These are phyloP conservation scores for Melieria crassipennis DNA, from an alignment of 2,888 invertebrate genomes.

Conservation along the genomic window DNA sequence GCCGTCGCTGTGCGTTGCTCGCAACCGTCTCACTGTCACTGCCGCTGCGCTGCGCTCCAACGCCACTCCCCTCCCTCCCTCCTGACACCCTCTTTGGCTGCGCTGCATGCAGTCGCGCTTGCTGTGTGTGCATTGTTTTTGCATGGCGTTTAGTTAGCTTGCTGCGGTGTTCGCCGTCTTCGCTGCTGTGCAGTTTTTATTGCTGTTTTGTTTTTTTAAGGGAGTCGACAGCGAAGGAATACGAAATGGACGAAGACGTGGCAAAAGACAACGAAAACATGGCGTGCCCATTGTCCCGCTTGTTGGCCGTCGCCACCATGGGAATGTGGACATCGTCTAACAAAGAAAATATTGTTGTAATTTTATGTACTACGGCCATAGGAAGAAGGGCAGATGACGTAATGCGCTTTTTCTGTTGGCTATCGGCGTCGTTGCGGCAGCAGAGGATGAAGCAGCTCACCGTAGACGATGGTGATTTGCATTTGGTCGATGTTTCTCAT, in stretches of 20 bases:
- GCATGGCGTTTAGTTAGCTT: not conserved
- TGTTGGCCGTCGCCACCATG: slow-evolving; percentile 24
- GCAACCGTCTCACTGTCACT: not conserved
- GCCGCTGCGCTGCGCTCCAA: not conserved
- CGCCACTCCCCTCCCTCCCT: not conserved
- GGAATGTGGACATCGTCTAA: slow-evolving; percentile 21
- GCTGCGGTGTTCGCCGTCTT: slow-evolving; percentile 17
- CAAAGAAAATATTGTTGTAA: slow-evolving; percentile 30
- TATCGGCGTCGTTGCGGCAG: no score
- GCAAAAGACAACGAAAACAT: not conserved
- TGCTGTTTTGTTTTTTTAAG: slow-evolving; percentile 2
- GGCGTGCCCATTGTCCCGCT: slow-evolving; percentile 2
- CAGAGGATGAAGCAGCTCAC: no score
- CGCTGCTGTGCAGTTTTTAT: not conserved
- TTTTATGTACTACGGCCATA: slow-evolving; percentile 8
- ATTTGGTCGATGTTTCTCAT: no score
- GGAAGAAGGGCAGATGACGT: not conserved
- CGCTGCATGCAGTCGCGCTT: not conserved
- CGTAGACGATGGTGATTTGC: no score
- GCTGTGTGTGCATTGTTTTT: slow-evolving; percentile 1
- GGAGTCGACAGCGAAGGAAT: slow-evolving; percentile 11
- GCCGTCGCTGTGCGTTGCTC: slow-evolving; percentile 1
- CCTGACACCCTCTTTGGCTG: no score
- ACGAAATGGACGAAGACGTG: no score
- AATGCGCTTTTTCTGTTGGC: no score